Evolutionary conservation across 2,888 invertebrate genomes (phyloP), one percentile per base, ranked within the genome.

Genomic region (Ommatoiulus sabulosus): DNA sequence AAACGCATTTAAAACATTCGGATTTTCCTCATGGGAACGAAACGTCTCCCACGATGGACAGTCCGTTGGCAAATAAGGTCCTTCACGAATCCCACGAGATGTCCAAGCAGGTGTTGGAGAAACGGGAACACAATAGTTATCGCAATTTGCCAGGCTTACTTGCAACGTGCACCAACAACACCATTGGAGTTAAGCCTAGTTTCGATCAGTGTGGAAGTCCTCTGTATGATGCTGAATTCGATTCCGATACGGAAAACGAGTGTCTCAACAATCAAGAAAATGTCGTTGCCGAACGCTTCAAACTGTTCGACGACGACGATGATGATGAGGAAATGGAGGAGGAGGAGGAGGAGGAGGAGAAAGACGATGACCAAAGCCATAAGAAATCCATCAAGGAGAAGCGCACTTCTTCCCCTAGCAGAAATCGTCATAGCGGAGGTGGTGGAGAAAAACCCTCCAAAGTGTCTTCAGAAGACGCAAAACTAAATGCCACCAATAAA

Each of bases 121-220:
- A 90, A 35, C 89, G 90, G 84, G 90, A 89, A 24, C 89, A 89
- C 57, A 89, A 90, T 48, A 90, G 90, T 44, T 89, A 89, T 48
- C 90, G 90, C 86, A 90, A 90, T 90, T 89, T 90, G 88, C 90
- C 90, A 87, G 90, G 90, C 84, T 89, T 90, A 87, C 90, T 90
- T 52, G 12, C 86, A 35, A 48, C 86, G 24, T 86, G 84, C 24
- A 87, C 86, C 20, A 84, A 80, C 43, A 84, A 88, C 46, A 88
- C 46, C 20, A 44, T 87, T n/a, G 80, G 84, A 4, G 84, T 88
- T 80, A 52, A 46, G 43, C 44, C 88, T 44, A 63, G 84, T 44
- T 88, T 84, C 20, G 88, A 88, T 17, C 63, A 84, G 46, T 84
- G 84, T 84, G 88, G 88, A 84, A 88, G 88, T 24, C 88, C 88